Percentiles rank a stretch among this genome's conserved stretches.
phyloP scores from a whole-genome alignment of 2,113 vertebrate species.

The Toxotes chatareus region DNA sequence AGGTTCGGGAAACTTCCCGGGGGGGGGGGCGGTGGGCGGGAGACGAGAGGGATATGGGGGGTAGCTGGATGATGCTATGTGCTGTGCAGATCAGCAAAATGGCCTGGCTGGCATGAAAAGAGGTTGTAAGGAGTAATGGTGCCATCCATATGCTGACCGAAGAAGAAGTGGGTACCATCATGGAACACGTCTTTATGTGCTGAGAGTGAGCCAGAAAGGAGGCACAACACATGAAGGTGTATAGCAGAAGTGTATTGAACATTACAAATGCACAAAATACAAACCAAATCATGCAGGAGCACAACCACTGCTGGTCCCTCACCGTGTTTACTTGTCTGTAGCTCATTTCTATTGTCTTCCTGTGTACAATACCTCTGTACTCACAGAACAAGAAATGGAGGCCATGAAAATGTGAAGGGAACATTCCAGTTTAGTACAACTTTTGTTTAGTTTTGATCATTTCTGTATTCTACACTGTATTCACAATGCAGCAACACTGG shows the following conservation, averaged over 20 bases:
- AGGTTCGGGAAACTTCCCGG: no score
- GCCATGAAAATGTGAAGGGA: background rate
- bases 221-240: constrained; percentile 10
- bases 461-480: background rate
- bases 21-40: no score
- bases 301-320: background rate
- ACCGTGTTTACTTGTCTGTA: background rate
- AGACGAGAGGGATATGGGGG: background rate
- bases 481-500: background rate
- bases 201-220: constrained; percentile 22
- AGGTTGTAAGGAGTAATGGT: constrained; percentile 74
- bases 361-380: constrained; percentile 1
- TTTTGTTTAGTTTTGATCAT: background rate
- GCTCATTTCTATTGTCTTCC: background rate
- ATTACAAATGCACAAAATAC: background rate
- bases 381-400: background rate
- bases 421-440: background rate
- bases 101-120: constrained; percentile 54
- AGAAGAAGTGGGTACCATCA: constrained; percentile 49
- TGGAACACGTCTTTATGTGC: constrained; percentile 52
- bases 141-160: constrained; percentile 73
- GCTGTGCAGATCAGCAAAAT: constrained; percentile 68
- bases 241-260: constrained; percentile 7
- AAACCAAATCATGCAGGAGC: background rate
- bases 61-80: constrained; percentile 43